Conservation (phyloP, 2,888 invertebrate genomes). For the Eugnorisma glareosa region DNA sequence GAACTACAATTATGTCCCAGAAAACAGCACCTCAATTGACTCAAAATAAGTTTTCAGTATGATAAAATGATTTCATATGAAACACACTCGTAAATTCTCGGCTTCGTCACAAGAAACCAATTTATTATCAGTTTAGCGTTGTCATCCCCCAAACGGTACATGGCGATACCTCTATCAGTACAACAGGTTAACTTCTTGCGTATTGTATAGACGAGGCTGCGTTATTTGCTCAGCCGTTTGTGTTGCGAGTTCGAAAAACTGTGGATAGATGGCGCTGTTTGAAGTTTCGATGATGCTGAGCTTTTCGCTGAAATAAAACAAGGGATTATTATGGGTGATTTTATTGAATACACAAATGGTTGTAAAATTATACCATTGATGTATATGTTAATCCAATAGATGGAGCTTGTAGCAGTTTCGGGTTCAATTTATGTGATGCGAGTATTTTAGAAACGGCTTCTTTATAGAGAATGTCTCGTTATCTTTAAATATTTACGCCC, state of each 20-base stretch:
- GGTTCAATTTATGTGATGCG: background rate
- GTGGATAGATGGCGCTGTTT: constrained; percentile 69
- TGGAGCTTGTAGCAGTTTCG: constrained; percentile 2
- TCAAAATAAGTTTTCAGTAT: background rate
- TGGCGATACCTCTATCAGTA: constrained; percentile 81
- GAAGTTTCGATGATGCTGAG: constrained; percentile 5
- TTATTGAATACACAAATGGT: background rate
- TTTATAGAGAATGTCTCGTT: background rate
- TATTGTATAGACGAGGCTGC: constrained; percentile 46
- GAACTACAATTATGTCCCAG: background rate
- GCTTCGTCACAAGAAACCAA: constrained; percentile 22
- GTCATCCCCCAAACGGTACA: constrained; percentile 61
- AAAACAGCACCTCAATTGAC: background rate
- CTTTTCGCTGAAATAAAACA: background rate
- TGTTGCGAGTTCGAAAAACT: constrained; percentile 57
- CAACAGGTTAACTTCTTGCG: constrained; percentile 74
- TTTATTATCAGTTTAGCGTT: constrained; percentile 36
- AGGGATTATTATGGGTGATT: no score
- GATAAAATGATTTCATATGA: background rate
- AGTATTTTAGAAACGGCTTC: background rate
- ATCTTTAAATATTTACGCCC: background rate
- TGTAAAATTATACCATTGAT: background rate
- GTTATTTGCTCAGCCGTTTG: constrained; percentile 51
- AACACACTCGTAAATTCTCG: constrained; percentile 8
- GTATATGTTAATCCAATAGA: background rate